These are phyloP conservation scores for Apeira syringaria DNA, from an alignment of 2,888 invertebrate genomes.

Conservation along the genomic window DNA sequence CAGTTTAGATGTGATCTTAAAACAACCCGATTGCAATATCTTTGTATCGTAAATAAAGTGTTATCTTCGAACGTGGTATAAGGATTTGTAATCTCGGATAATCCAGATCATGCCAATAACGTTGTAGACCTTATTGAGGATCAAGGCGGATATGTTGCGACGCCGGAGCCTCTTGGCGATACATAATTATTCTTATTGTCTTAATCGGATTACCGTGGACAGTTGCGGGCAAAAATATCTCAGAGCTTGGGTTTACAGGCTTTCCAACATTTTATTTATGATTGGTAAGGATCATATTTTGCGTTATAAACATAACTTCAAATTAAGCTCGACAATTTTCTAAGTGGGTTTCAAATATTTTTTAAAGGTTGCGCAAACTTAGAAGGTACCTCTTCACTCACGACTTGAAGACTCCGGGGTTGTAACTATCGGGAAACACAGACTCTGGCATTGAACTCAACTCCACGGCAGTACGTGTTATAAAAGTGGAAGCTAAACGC, in stretches of 20 bases:
- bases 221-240: slow-evolving; percentile 3
- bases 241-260: not conserved
- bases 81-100: slow-evolving; percentile 57
- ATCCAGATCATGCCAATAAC: slow-evolving; percentile 51
- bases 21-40: slow-evolving; percentile 55
- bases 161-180: slow-evolving; percentile 6
- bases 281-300: no score
- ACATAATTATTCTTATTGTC: slow-evolving; percentile 19
- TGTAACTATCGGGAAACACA: no score
- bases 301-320: no score
- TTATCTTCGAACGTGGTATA: slow-evolving; percentile 51
- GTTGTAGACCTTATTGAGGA: slow-evolving; percentile 34
- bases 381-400: no score
- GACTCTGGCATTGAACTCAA: no score
- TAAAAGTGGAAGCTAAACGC: no score
- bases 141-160: slow-evolving; percentile 17
- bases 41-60: slow-evolving; percentile 41
- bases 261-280: slow-evolving; percentile 6
- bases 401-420: no score
- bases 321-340: no score
- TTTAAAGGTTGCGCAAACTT: no score
- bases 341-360: no score
- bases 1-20: slow-evolving; percentile 62
- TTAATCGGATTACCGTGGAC: slow-evolving; percentile 14
- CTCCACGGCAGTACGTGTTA: no score